Evolutionary conservation across 2,113 vertebrate species (phyloP).

Genomic region (Anseranas semipalmata): DNA sequence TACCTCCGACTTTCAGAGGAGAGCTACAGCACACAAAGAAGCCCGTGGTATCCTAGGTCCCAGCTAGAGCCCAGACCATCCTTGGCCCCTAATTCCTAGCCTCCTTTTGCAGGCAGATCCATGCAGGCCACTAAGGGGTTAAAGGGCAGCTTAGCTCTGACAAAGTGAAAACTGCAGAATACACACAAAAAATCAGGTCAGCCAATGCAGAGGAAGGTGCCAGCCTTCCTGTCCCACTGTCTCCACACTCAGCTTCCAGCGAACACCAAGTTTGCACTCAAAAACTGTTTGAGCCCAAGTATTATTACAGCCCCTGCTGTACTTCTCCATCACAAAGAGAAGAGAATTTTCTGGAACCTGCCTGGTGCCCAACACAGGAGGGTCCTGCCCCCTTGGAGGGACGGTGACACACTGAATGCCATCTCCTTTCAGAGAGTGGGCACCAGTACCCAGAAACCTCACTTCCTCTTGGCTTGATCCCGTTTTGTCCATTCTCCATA

Average conservation of each 20-base stretch:
- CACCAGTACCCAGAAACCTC: neutral
- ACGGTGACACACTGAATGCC: neutral
- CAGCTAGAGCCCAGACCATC: neutral
- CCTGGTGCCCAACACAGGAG: neutral
- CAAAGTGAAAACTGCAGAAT: neutral
- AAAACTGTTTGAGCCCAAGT: neutral
- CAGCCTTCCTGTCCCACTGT: neutral
- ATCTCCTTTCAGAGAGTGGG: neutral
- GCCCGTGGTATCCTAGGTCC: neutral
- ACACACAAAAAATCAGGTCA: neutral
- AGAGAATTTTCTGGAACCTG: neutral
- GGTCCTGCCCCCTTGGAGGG: neutral
- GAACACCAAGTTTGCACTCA: neutral
- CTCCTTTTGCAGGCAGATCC: neutral
- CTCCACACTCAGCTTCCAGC: neutral
- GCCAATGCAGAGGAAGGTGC: neutral
- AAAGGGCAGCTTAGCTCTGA: neutral
- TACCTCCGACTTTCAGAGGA: neutral
- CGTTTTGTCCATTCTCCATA: neutral
- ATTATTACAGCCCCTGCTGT: neutral
- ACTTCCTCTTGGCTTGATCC: neutral
- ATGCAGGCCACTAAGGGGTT: neutral
- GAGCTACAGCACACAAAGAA: neutral
- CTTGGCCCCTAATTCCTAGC: fast-evolving
- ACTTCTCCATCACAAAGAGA: neutral